Conservation (phyloP, 2,113 vertebrate genomes). For the Chamaea fasciata region DNA sequence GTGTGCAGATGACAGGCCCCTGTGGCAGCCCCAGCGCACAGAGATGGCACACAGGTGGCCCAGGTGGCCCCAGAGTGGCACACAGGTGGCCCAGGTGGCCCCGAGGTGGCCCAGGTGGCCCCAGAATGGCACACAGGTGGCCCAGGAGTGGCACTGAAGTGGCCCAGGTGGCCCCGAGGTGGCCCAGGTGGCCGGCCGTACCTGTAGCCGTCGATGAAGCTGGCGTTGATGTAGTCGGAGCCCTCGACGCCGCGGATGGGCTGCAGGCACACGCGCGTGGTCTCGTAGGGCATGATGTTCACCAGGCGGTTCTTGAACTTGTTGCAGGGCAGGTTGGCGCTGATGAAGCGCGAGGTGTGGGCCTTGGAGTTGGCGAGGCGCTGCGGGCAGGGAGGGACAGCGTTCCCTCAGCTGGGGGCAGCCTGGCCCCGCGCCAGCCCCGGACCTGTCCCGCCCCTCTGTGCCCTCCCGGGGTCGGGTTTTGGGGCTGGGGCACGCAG, state of each 20-base stretch:
- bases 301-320: constrained; percentile 99
- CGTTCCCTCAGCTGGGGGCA: accelerated
- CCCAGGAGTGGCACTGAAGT: no score
- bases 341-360: constrained; percentile 97
- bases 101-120: no score
- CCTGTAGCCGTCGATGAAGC: constrained; percentile 98
- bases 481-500: neutral
- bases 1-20: accelerated
- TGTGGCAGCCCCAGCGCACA: no score
- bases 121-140: no score
- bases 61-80: no score
- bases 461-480: neutral
- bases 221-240: constrained; percentile 95
- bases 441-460: accelerated
- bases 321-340: constrained; percentile 98
- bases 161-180: no score
- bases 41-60: no score
- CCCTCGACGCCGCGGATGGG: constrained; percentile 96
- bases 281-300: constrained; percentile 99
- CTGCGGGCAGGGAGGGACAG: constrained; percentile 59
- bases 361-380: constrained; percentile 97
- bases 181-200: neutral
- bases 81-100: no score
- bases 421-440: neutral
- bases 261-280: constrained; percentile 93